Percentiles rank a stretch among this genome's conserved stretches.
Conservation (phyloP, 2,888 invertebrate genomes). For the Bombylius major region DNA sequence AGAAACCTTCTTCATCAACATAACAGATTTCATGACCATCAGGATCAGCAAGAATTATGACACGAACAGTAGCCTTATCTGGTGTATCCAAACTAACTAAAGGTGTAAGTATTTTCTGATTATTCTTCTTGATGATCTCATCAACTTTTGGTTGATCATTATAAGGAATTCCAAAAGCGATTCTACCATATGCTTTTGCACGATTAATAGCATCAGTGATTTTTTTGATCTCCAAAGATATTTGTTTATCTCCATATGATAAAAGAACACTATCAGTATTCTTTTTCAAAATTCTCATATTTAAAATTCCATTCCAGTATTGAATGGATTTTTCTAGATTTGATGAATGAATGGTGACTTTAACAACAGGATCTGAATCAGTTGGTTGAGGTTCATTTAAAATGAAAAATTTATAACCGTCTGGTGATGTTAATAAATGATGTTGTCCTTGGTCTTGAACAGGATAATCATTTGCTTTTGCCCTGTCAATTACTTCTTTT, state of each 20-base stretch:
- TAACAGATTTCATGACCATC: constrained; percentile 98
- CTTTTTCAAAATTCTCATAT: constrained; percentile 56
- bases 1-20: constrained; percentile 92
- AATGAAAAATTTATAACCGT: constrained; percentile 80
- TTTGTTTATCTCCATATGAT: constrained; percentile 60
- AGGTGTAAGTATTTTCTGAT: constrained; percentile 72
- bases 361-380: constrained; percentile 63
- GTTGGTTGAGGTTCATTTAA: constrained; percentile 56
- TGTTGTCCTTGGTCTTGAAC: constrained; percentile 47
- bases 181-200: constrained; percentile 85
- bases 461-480: constrained; percentile 60
- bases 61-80: constrained; percentile 91
- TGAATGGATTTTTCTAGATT: constrained; percentile 60
- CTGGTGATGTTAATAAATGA: constrained; percentile 68
- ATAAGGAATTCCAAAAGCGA: constrained; percentile 83
- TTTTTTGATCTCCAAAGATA: constrained; percentile 55
- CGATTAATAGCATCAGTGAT: constrained; percentile 50
- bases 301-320: constrained; percentile 74
- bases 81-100: constrained; percentile 90
- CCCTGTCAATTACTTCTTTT: constrained; percentile 59
- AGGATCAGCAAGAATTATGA: constrained; percentile 93
- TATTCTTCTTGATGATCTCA: constrained; percentile 53
- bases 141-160: constrained; percentile 65
- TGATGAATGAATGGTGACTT: constrained; percentile 67
- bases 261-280: constrained; percentile 48